phyloP scores from a whole-genome alignment of 2,113 vertebrate species.

The Andinoacara biseriatus region DNA sequence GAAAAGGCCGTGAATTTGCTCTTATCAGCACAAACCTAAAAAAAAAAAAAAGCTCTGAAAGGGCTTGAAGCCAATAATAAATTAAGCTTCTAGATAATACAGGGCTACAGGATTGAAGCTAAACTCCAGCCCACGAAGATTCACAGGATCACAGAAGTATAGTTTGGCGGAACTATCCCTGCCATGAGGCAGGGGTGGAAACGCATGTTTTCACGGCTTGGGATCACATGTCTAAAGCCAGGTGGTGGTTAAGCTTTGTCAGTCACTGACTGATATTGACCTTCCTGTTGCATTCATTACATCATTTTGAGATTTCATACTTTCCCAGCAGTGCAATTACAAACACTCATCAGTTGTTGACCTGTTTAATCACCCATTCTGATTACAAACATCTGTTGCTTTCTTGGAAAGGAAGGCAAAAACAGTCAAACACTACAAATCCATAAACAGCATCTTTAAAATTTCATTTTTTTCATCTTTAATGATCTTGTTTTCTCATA shows the following conservation, averaged over 20 bases:
- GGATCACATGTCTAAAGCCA: neutral
- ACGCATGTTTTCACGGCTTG: neutral
- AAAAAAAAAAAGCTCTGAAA: neutral
- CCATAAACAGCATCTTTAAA: neutral
- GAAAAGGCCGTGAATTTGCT: neutral
- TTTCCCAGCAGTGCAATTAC: neutral
- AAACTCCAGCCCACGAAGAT: neutral
- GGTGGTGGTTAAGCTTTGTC: neutral
- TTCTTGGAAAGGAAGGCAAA: neutral
- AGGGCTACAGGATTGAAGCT: neutral
- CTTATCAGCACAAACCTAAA: neutral
- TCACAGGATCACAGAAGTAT: neutral
- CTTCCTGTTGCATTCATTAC: neutral
- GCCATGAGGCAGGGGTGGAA: neutral
- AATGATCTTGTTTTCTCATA: neutral
- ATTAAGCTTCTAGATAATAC: neutral
- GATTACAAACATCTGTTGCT: constrained; percentile 31
- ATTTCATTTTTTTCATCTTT: neutral
- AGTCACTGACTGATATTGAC: neutral
- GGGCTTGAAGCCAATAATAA: neutral
- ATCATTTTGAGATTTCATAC: neutral
- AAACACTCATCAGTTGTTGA: neutral
- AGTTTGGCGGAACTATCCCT: neutral
- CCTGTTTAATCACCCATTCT: constrained; percentile 9
- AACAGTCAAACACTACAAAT: neutral